Base-by-base conservation (phyloP, 2,797 vertebrate genomes). In the Siniperca undulata region DNA sequence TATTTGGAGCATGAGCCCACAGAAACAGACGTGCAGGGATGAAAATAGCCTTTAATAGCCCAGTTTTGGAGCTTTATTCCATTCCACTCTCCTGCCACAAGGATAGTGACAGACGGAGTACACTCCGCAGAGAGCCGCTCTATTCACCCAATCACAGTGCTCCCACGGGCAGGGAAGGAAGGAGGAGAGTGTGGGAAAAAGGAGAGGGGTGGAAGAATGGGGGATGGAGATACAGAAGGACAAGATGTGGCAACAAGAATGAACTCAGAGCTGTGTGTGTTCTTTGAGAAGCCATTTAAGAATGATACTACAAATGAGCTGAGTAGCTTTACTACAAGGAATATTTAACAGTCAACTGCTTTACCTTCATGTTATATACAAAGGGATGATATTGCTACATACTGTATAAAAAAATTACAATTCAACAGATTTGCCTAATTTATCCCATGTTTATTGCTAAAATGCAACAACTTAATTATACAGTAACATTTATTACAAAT, bases 41-140 rank as follows among this genome's bases (percentile, higher is more conserved):
- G 93, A 86, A 95, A 96, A 96, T 96, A 96, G 92, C 91, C 91
- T 87, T 77, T 90, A 94, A 95, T 94, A 95, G 92, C 93, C 93
- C 94, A 92, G 94, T 95, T 96, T 95, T 89, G 93, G 89, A 92
- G 93, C 92, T 93, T 92, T 88, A 91, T 91, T 93, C 88, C 86
- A 91, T 94, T 93, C 82, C 87, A 87, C 90, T 94, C 85, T 93
- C 83, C 87, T 91, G 88, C 86, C 87, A 94, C 91, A 87, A 87
- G 85, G 90, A 88, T 84, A 81, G 91, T 89, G 91, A 93, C 92
- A 93, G 91, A 94, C 90, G 83, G 88, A 87, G 89, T 75, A 74
- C 74, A 59, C 79, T 90, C 90, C 67, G 8, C 78, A 86, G 83
- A 89, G 88, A 93, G 68, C 84, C 10, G 72, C 85, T 85, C 75